Evolutionary conservation across 2,888 invertebrate species (phyloP), one percentile per base, ranked within the genome.

Genomic region (Molanna angustata): DNA sequence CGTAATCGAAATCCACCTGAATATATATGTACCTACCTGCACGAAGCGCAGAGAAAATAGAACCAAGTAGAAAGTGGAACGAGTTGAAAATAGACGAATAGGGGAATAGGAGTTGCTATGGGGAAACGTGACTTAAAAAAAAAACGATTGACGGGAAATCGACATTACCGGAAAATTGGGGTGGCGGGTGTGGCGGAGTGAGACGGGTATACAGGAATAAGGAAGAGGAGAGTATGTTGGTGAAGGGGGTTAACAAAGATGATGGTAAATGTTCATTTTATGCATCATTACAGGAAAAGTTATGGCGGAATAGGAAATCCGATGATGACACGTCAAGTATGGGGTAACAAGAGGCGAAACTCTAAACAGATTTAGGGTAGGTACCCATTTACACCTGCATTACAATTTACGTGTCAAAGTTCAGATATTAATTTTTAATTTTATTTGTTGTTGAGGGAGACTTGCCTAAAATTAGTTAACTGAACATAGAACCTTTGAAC

Each of bases 111-210:
- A 35, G 47, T 27, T 21, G 43, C 31, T 51, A 33, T 33, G 35
- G 54, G 40, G 16, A 39, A 47, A 55, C 55, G 55, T 55, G 55
- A 55, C 51, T 51, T 55, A 49, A 54, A 54, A 54, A 50, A 50
- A 45, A 13, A 49, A 39, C 47, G 37, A 49, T 49, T 49, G 48
- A 40, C 40, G 48, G 48, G 40, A 49, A 49, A 49, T 49, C 48
- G 48, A 49, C 48, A 49, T 49, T 49, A 49, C 48, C 40, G 40
- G 52, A 52, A 35, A 37, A 40, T 35, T 35, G 16, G 52, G 32
- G 45, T 20, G 18, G 35, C 18, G 42, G 52, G 32, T 14, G 14
- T 16, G 41, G 21, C 19, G 22, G 35, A 19, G 43, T 31, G 16
- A 11, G 17, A 3, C 16, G n/a, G n/a, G n/a, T n/a, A n/a, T n/a